Conservation (phyloP, 2,888 invertebrate species). For the Malacosoma neustria region DNA sequence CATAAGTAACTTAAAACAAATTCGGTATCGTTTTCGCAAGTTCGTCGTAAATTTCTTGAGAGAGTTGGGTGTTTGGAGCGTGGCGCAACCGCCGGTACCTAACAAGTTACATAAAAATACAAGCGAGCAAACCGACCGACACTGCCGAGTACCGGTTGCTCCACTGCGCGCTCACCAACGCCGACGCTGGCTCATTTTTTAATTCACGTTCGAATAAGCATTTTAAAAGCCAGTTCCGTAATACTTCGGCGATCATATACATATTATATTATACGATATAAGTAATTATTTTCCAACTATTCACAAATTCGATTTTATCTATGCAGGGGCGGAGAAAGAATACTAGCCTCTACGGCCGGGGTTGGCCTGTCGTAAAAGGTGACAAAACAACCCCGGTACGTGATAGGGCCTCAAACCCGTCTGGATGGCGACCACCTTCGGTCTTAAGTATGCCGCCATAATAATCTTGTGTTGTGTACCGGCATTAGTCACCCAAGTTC, state of each 20-base stretch:
- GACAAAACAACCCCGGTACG: no score
- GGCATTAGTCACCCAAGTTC: no score
- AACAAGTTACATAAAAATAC: constrained; percentile 62
- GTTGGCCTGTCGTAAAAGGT: no score
- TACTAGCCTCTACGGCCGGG: no score
- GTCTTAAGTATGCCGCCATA: no score
- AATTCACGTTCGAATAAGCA: constrained; percentile 16
- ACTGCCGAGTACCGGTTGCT: constrained; percentile 44
- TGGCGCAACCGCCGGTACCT: constrained; percentile 39
- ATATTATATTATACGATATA: background rate
- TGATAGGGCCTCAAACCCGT: no score
- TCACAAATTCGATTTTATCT: no score
- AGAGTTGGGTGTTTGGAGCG: constrained; percentile 13
- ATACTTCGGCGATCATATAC: background rate
- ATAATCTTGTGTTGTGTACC: no score
- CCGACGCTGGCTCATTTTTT: constrained; percentile 30
- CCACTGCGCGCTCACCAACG: constrained; percentile 22
- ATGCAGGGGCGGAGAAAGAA: no score
- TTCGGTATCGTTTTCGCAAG: background rate
- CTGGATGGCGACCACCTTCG: no score
- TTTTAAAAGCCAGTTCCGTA: background rate
- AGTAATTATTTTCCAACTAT: no score
- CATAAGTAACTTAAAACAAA: no score
- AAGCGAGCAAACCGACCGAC: constrained; percentile 27
- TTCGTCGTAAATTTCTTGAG: background rate